Base-by-base conservation (phyloP, 1,140 invertebrate genomes). In the Lerema accius region DNA sequence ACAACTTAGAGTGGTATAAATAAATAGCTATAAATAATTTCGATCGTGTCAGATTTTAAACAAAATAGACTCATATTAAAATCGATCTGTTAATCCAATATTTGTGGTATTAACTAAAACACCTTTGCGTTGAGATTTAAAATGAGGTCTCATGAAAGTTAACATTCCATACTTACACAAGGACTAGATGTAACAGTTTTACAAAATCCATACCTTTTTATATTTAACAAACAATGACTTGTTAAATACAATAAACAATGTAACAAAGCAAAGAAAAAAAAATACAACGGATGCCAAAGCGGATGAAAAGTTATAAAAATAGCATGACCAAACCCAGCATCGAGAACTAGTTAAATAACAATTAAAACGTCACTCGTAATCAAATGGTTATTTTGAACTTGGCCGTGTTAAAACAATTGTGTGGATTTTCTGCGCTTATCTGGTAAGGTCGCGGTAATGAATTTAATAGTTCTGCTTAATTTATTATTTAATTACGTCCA, bases 341-440 rank as follows among this genome's bases (percentile, higher is more conserved):
- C 9, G 3, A 26, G 0, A 14, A 26, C n/a, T 48, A 48, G n/a
- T 48, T 48, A 23, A 46, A 7, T 4, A 26, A 28, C 45, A 48
- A 48, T 48, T 26, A 4, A 17, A 3, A 56, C 40, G 53, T 56
- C 39, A 56, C 14, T 56, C 17, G 13, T 28, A 43, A 69, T 68
- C 55, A 66, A 68, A 65, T 28, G 40, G 43, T 66, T 37, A 56
- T 53, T 63, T 62, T 72, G 70, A 72, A 72, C 70, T 69, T 72
- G 66, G 60, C 70, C 70, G 61, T 68, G 45, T 72, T 68, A 48
- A 60, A 49, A 72, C 70, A 72, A 72, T 72, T 63, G 66, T 58
- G 53, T 56, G 23, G 66, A 72, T 69, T 69, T 69, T 62, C 49
- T 61, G 63, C 70, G 70, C 61, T 69, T 63, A 72, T 50, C 39